Conservation (phyloP, 37 sponge, comb jelly and placozoan species). For the Ianthella basta region DNA sequence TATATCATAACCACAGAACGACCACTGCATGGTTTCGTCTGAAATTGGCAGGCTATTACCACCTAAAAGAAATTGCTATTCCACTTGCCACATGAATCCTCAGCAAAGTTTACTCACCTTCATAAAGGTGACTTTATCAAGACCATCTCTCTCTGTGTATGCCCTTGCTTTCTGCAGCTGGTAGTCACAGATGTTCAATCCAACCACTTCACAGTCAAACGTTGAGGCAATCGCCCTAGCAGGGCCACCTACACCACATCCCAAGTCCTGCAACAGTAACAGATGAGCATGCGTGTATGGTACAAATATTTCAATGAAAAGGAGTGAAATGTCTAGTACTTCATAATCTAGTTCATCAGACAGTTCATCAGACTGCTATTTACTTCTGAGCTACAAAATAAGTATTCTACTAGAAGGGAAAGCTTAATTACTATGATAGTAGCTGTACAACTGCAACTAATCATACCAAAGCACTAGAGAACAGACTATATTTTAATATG, state of each 20-base stretch:
- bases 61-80: no score
- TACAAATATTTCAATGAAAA: no score
- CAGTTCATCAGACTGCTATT: no score
- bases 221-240: slow-evolving; percentile 46
- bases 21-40: neutral
- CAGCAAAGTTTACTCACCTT: slow-evolving; percentile 20
- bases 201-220: slow-evolving; percentile 49
- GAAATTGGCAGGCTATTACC: neutral
- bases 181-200: slow-evolving; percentile 65
- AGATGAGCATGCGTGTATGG: neutral
- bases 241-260: slow-evolving; percentile 86
- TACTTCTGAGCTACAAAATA: no score
- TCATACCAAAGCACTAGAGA: no score
- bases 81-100: no score
- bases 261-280: slow-evolving; percentile 55
- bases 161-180: slow-evolving; percentile 54
- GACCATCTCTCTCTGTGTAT: slow-evolving; percentile 37
- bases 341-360: no score
- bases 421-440: no score
- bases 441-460: no score
- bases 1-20: neutral
- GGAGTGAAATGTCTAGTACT: no score
- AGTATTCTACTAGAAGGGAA: no score
- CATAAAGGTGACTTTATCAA: slow-evolving; percentile 23
- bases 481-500: no score